phyloP scores from a whole-genome alignment of 37 sponge, comb jelly and placozoan species.

The Spongilla lacustris region DNA sequence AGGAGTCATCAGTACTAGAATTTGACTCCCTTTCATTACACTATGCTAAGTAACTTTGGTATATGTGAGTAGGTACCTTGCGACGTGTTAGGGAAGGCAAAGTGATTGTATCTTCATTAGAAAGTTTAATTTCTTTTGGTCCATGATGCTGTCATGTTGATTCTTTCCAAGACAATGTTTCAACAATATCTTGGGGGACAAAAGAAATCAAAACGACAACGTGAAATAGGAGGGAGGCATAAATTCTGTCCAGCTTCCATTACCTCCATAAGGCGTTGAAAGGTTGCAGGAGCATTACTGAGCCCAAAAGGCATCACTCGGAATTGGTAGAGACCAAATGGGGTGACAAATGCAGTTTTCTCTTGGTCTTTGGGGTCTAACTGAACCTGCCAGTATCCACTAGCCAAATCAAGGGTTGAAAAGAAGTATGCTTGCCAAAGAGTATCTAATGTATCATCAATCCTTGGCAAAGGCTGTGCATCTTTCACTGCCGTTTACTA shows the following conservation, averaged over 20 bases:
- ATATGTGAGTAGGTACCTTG: background rate
- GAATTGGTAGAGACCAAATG: too few species aligned
- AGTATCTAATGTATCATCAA: too few species aligned
- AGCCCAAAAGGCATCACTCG: too few species aligned
- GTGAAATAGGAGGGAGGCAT: background rate
- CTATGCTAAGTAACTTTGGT: background rate
- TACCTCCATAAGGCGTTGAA: background rate
- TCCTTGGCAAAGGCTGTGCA: too few species aligned
- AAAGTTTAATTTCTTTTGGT: background rate
- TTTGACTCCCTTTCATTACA: background rate
- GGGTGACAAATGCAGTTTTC: too few species aligned
- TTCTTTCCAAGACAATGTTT: background rate
- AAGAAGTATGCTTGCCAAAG: too few species aligned
- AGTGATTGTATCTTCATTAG: background rate
- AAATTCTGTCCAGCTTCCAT: background rate
- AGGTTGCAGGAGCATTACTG: too few species aligned
- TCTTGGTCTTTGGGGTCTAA: too few species aligned
- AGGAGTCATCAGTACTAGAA: background rate
- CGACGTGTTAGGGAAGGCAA: background rate
- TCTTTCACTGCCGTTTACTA: too few species aligned
- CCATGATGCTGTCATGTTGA: too few species aligned
- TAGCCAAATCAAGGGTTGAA: too few species aligned
- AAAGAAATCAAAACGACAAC: background rate
- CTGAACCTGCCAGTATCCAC: too few species aligned
- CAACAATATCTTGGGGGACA: background rate